Evolutionary conservation across 2,797 vertebrate genomes (phyloP), one percentile per base, ranked within the genome.

Genomic region (Calcarius lapponicus): DNA sequence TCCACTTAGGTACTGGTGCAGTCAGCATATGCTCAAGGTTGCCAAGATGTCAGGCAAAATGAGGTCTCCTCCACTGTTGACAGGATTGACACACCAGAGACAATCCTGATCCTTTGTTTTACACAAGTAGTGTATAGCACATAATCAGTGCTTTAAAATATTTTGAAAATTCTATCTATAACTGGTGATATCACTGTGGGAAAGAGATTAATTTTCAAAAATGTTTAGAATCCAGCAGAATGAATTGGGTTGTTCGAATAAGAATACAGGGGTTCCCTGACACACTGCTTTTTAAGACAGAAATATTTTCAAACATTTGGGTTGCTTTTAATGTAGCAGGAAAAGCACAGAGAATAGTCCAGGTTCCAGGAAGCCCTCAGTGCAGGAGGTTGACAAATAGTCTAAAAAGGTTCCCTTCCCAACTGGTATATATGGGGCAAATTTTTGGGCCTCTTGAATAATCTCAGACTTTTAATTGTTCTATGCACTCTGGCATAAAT

Each of bases 11-110:
- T 42, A 26, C 1, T 10, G 10, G 40, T 18, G 13, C 61, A 66
- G 56, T 25, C 29, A 36, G 7, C 1, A 1, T 54, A 3, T 8
- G 32, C 58, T 53, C 1, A 0, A 13, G 17, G 17, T 42, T 74
- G 26, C 42, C 42, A 1, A 14, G 42, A 42, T 24, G 38, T 20
- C n/a, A 9, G 40, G 75, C 2, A 86, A 48, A 79, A n/a, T 2
- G 12, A 64, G 28, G 8, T 47, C 9, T 69, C 19, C 40, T 36
- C 11, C 6, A n/a, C 22, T 43, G 7, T 2, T 43, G 20, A 4
- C 14, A 53, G 36, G 20, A 19, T 4, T 14, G 18, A 42, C 31
- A n/a, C 34, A 7, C 13, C 6, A 47, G 13, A 69, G 36, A 31
- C 5, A 29, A 67, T 5, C 14, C n/a, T 26, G 5, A 70, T 42